Evolutionary conservation across 2,113 vertebrate genomes (phyloP), one percentile per base, ranked within the genome.

Genomic region (Eclectus roratus): DNA sequence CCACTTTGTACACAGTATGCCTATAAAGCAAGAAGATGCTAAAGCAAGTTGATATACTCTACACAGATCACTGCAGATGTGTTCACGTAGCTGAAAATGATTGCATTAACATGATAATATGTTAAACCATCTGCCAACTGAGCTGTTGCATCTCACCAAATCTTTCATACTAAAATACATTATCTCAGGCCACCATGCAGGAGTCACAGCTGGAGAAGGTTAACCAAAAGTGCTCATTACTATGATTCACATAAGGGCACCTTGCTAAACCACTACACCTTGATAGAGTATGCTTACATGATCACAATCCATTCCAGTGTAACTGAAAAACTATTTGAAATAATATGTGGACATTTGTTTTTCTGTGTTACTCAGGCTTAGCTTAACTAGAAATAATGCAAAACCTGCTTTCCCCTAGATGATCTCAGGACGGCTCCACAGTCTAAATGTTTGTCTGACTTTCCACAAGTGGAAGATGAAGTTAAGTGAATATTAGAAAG

Each of bases 221-320:
- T 69, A 56, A 74, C 37, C 25, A 60, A 24, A 81, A 68, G 1
- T 43, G 25, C 80, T 49, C 47, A 13, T 18, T 37, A 44, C 49
- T 2, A 1, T 5, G 31, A 33, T 11, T 80, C 28, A 4, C 0
- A 4, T 17, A 21, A 88, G 91, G 52, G 44, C 27, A 61, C 31
- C 64, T 77, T 44, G 46, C 70, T 41, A 39, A 92, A 44, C 11
- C 55, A 27, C 17, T 5, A 11, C 3, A 9, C 28, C 71, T 49
- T 1, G 0, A 60, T 3, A 21, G 43, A 63, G 11, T 1, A 16
- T 19, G 49, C 14, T 52, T 50, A 29, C 37, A 15, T 0, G 10
- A 17, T 55, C 29, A 46, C 20, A 11, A 1, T 33, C 18, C 24
- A 17, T 3, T 44, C 13, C 50, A 33, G 20, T 3, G 15, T 4